Conservation (phyloP, 2,797 vertebrate genomes). For the Hapalemur alaotrensis region DNA sequence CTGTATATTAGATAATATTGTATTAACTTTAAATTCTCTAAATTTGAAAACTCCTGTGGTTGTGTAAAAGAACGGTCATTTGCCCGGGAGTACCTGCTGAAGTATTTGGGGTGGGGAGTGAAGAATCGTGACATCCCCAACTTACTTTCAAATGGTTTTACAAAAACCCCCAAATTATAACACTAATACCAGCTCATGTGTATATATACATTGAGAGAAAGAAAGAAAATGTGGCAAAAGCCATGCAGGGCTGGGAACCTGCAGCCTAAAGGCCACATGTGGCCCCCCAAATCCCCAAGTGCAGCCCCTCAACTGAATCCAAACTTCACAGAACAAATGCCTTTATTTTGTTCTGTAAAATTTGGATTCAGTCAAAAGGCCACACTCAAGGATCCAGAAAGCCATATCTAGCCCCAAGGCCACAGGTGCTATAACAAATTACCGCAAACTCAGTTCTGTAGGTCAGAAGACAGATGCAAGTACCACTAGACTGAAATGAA, state of each 20-base stretch:
- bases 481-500: not conserved
- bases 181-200: not conserved
- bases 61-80: not conserved
- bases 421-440: not conserved
- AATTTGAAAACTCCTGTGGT: not conserved
- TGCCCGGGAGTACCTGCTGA: not conserved
- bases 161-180: not conserved
- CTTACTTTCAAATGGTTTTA: not conserved
- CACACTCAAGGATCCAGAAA: not conserved
- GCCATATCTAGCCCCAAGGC: not conserved
- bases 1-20: not conserved
- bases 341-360: not conserved
- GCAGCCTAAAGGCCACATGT: not conserved
- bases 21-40: not conserved
- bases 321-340: not conserved
- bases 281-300: not conserved
- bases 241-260: not conserved
- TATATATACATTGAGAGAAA: not conserved
- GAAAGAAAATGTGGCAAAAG: not conserved
- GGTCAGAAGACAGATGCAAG: not conserved
- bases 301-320: not conserved
- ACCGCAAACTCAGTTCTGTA: not conserved
- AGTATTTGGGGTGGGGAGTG: not conserved
- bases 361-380: not conserved
- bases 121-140: not conserved